These are phyloP conservation scores for Pedionomus torquatus DNA, from an alignment of 2,113 vertebrate species.

Conservation along the genomic window DNA sequence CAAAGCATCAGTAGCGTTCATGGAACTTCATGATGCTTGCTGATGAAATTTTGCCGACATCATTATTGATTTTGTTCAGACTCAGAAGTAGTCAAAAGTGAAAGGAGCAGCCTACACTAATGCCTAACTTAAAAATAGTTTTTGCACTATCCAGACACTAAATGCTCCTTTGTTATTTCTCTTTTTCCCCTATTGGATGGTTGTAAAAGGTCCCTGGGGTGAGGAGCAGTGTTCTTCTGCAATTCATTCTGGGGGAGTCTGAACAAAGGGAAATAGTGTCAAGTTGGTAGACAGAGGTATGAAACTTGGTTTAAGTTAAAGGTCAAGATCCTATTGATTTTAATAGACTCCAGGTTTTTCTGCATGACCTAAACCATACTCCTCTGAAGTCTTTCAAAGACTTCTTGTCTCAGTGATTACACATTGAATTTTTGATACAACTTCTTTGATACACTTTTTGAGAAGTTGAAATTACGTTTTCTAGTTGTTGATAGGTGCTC, in stretches of 20 bases:
- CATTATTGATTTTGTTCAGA: not conserved
- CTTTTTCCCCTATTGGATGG: not conserved
- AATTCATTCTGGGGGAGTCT: not conserved
- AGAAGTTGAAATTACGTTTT: not conserved
- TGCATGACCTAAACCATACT: not conserved
- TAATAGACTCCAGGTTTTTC: not conserved
- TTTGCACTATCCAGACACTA: not conserved
- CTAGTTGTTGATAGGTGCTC: not conserved
- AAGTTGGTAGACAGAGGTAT: not conserved
- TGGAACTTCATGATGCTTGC: not conserved
- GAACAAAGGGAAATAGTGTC: not conserved
- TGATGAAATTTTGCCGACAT: not conserved
- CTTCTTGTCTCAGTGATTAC: not conserved
- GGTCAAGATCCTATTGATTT: not conserved
- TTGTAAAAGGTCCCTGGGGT: not conserved
- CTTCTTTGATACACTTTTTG: not conserved
- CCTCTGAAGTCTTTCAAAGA: not conserved
- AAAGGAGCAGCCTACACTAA: not conserved
- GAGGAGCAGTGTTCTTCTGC: not conserved
- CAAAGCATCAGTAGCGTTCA: not conserved
- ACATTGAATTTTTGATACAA: not conserved
- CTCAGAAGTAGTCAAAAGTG: not conserved
- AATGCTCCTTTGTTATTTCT: not conserved
- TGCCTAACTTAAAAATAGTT: not conserved
- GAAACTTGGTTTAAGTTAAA: not conserved